A percentile compares a stretch with the other conserved stretches of the same genome.
These are phyloP conservation scores for Synanthedon vespiformis DNA, from an alignment of 2,888 invertebrate species.

Conservation along the genomic window DNA sequence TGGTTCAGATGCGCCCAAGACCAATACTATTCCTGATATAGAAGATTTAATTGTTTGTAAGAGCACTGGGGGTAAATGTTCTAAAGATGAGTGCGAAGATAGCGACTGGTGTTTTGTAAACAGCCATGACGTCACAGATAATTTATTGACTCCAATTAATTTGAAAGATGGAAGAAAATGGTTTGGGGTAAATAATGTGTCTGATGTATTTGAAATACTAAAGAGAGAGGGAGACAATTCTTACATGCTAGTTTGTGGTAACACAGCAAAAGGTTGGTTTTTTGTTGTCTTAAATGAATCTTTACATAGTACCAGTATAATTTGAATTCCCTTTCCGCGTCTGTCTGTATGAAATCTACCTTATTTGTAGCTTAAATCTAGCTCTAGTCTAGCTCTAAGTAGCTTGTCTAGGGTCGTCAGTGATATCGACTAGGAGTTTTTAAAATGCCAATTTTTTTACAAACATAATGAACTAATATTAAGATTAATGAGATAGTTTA, in stretches of 20 bases:
- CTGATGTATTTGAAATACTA: constrained; percentile 65
- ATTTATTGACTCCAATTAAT: constrained; percentile 33
- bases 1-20: constrained; percentile 67
- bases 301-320: too few species aligned
- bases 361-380: too few species aligned
- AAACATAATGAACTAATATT: too few species aligned
- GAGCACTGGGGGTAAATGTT: constrained; percentile 13
- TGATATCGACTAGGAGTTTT: background rate
- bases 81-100: constrained; percentile 7
- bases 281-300: background rate
- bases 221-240: constrained; percentile 36
- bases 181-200: constrained; percentile 62
- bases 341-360: too few species aligned
- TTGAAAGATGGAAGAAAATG: constrained; percentile 51
- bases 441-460: constrained; percentile 1
- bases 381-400: too few species aligned
- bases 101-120: constrained; percentile 26
- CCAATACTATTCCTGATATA: constrained; percentile 46
- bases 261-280: constrained; percentile 75
- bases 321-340: too few species aligned
- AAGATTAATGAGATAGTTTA: too few species aligned
- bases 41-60: constrained; percentile 24
- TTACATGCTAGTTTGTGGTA: constrained; percentile 78
- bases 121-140: constrained; percentile 12
- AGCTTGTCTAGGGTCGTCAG: too few species aligned